Percentiles rank a stretch among this genome's conserved stretches.
phyloP scores from a whole-genome alignment of 2,797 vertebrate species.

The Vireo griseus region DNA sequence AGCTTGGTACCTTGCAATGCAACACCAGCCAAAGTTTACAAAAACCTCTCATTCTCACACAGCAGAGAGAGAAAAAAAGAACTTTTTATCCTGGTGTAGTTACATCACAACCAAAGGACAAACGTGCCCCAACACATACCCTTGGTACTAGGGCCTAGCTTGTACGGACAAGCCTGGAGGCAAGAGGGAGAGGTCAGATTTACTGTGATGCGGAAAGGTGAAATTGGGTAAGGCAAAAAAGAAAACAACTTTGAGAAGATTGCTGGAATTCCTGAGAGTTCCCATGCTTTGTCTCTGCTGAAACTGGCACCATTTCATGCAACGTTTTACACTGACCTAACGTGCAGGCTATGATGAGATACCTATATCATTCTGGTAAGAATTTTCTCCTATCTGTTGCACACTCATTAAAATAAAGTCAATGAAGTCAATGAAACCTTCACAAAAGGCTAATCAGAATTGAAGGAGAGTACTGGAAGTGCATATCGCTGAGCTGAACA shows the following conservation, averaged over 20 bases:
- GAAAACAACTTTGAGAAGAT: background rate
- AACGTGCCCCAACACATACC: background rate
- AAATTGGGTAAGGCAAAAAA: background rate
- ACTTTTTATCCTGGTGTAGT: background rate
- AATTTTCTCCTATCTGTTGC: background rate
- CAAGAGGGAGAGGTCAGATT: slow-evolving; percentile 8
- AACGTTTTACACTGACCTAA: background rate
- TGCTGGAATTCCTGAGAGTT: background rate
- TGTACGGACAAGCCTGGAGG: slow-evolving; percentile 8
- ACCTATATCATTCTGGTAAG: background rate
- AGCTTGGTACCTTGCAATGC: background rate
- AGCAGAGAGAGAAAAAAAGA: background rate
- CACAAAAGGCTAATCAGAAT: background rate
- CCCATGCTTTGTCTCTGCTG: background rate
- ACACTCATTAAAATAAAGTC: background rate
- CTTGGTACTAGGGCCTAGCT: background rate
- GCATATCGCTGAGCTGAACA: background rate
- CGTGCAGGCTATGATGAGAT: background rate
- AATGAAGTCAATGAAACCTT: background rate
- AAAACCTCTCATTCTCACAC: background rate
- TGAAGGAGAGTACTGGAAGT: background rate
- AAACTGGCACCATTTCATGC: background rate
- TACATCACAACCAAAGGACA: background rate
- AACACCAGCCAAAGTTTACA: background rate
- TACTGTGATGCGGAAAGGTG: background rate